Base-by-base conservation (phyloP, 2,113 vertebrate species). In the Nothoprocta perdicaria region DNA sequence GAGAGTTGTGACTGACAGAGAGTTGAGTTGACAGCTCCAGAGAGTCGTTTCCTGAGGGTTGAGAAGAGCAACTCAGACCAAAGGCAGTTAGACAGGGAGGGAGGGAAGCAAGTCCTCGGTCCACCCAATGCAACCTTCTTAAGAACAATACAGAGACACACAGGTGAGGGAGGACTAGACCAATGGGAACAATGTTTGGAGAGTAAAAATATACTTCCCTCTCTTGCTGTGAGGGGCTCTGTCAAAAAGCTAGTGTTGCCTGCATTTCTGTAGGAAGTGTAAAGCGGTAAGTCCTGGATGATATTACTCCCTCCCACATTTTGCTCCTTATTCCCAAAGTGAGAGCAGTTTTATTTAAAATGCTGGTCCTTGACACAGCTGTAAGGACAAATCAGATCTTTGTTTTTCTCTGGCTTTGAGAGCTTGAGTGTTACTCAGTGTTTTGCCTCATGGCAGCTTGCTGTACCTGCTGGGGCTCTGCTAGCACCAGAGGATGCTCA, bases 61-160 rank as follows among this genome's bases (percentile, higher is more conserved):
- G 75, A 87, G 72, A 80, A 75, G 31, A 81, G 23, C 78, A 48
- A 93, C 76, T 62, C 76, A 71, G 46, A 78, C 29, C 75, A 89
- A 80, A 84, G 17, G 7, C 23, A 88, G 8, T 58, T 26, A 23
- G 46, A 72, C 3, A 4, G 55, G 10, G 3, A 74, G 41, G 16
- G 33, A 80, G 33, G 7, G 67, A 71, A 46, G 24, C 52, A 53
- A 53, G 43, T 60, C 90, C 58, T 82, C 4, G 48, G 38, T 74
- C 61, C 48, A 71, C 61, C 68, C 76, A 87, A 84, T 7, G 21
- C 65, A 89, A 48, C 43, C 52, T 80, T 40, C 31, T 86, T 81
- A 91, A 74, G 55, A 84, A 65, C 43, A 86, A 75, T 1, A 3
- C 21, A 84, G 55, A 80, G 24, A 55, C 19, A 50, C 3, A 22